Conservation (phyloP, 2,797 vertebrate species). For the Dallia pectoralis region DNA sequence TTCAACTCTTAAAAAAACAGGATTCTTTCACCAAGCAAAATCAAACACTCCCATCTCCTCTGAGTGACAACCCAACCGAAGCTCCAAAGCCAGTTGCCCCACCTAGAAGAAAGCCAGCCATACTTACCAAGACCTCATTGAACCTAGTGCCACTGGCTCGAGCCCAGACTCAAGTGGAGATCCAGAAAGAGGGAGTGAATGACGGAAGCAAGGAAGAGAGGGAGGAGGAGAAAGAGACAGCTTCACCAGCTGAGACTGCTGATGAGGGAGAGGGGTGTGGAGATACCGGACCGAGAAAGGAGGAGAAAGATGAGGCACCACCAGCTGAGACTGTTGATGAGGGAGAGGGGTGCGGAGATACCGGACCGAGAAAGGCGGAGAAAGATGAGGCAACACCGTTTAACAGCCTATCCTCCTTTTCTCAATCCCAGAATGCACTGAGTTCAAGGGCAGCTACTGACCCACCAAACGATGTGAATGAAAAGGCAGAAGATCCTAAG, state of each 20-base stretch:
- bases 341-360: slow-evolving; percentile 35
- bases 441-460: background rate
- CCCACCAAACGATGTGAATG: background rate
- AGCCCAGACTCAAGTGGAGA: slow-evolving; percentile 55
- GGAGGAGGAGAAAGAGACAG: slow-evolving; percentile 61
- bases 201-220: slow-evolving; percentile 51
- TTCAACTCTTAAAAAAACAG: slow-evolving; percentile 1
- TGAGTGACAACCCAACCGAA: slow-evolving; percentile 19
- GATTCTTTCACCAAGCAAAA: background rate
- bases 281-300: slow-evolving; percentile 4
- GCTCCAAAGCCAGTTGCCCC: slow-evolving; percentile 54
- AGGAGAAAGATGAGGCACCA: slow-evolving; percentile 20
- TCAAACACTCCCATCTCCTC: slow-evolving; percentile 12
- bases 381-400: background rate
- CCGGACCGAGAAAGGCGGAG: slow-evolving; percentile 30
- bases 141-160: slow-evolving; percentile 67
- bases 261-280: slow-evolving; percentile 53
- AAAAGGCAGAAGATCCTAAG: background rate
- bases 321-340: slow-evolving; percentile 57
- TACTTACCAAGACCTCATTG: slow-evolving; percentile 56
- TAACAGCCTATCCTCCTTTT: background rate
- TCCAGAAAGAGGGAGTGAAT: slow-evolving; percentile 33
- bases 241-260: slow-evolving; percentile 57
- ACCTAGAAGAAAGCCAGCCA: slow-evolving; percentile 50
- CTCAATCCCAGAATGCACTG: background rate